phyloP scores from a whole-genome alignment of 2,113 vertebrate species.

The Zapus hudsonius region DNA sequence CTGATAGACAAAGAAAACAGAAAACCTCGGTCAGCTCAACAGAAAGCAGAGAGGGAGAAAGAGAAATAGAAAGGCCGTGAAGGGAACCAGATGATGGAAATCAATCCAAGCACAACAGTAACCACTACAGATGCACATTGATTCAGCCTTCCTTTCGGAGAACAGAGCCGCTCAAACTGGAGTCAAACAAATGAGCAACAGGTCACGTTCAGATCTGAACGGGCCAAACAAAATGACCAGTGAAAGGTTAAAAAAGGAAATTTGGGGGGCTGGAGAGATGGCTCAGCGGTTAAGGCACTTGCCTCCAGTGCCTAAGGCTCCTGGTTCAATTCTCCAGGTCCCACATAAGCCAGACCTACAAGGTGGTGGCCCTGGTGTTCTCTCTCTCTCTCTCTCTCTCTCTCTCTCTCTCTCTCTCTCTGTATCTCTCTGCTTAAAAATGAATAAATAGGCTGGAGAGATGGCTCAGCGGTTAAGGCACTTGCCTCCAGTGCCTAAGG shows the following conservation, averaged over 20 bases:
- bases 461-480: no score
- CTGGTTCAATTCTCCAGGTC: no score
- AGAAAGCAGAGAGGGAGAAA: not conserved
- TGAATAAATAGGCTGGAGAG: no score
- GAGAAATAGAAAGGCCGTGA: slow-evolving; percentile 2
- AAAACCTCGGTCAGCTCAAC: not conserved
- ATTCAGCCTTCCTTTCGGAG: slow-evolving; percentile 54
- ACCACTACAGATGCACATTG: slow-evolving; percentile 48
- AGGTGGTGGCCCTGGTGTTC: no score
- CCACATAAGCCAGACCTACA: no score
- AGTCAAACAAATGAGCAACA: slow-evolving; percentile 47
- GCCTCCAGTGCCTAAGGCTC: no score
- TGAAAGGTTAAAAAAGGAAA: slow-evolving; percentile 32
- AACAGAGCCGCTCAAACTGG: slow-evolving; percentile 10
- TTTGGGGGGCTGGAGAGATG: no score
- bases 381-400: no score
- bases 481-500: no score
- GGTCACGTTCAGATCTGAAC: slow-evolving; percentile 26
- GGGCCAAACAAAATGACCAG: slow-evolving; percentile 10
- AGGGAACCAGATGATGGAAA: slow-evolving; percentile 28
- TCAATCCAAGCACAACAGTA: slow-evolving; percentile 6
- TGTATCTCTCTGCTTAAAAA: no score
- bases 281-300: no score
- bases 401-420: no score
- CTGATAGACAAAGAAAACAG: not conserved